Base-by-base conservation (phyloP, 2,797 vertebrate species). In the Lepilemur ruficaudatus region DNA sequence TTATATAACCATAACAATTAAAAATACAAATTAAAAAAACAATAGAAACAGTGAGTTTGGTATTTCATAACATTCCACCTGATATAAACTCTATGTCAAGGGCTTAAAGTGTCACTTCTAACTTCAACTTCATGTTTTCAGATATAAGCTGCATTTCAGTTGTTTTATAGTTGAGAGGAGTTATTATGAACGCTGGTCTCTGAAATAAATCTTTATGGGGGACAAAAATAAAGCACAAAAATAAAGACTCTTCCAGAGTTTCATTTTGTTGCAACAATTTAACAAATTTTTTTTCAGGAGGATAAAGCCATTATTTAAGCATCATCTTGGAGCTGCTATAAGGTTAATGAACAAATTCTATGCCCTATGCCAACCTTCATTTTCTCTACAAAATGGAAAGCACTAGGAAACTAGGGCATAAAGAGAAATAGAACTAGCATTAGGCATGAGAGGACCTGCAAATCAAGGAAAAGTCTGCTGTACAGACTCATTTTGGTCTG, bases 271-370 rank as follows among this genome's bases (percentile, higher is more conserved):
- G 59, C 52, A 95, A 79, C 57, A 85, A 50, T 78, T 95, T 57
- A 43, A 75, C 59, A 41, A 82, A 80, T 57, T 65, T 73, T 63
- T 82, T 41, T 73, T 15, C 20, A 72, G 65, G 79, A 87, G 50
- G 92, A 96, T 73, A 59, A 96, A 95, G 61, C 32, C 75, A 94
- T 91, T 82, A 95, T 89, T 95, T 95, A 91, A 95, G 89, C 81
- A 96, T 95, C 46, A 61, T 89, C 93, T 75, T 69, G 50, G 92
- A 96, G 83, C 61, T 84, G 18, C 63, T 84, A 7, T 94, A 90
- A 97, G 91, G 91, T 88, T 88, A 97, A 95, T 96, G 89, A 92
- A 89, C 50, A 95, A 7, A 89, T 93, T 96, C 93, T 92, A 95
- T 95, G 75, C 55, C 70, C 18, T 76, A 35, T 52, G 85, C 72